Evolutionary conservation across 2,888 invertebrate genomes (phyloP), one percentile per base, ranked within the genome.

Genomic region (Lampropteryx suffumata): DNA sequence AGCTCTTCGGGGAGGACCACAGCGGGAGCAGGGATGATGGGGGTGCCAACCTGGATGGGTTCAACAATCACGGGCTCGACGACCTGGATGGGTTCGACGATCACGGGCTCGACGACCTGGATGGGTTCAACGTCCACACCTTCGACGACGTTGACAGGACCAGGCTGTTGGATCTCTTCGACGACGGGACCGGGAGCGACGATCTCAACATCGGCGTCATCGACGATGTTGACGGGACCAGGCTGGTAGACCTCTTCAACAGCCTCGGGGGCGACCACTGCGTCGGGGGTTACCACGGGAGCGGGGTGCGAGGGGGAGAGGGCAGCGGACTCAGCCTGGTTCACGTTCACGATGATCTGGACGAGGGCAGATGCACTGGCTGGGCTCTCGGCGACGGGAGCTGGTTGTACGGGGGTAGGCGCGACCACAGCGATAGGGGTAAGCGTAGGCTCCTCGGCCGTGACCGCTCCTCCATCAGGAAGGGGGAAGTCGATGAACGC

Each of bases 301-400:
- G 4, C 24, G 24, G 24, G 24, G 46, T n/a, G 32, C 13, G 49
- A 41, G 30, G 53, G 54, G 42, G 54, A 55, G 37, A 7, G 24
- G 24, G 3, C 6, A 5, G 24, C 24, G 7, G 55, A 52, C 11
- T 57, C 60, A 10, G 62, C 59, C 46, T 65, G 51, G 50, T 65
- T 64, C 46, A 71, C 64, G 62, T 74, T 76, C 54, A 76, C 40
- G 65, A 76, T 66, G 61, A 76, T 70, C 62, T 74, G 72, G 32
- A 75, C 71, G 27, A 71, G 60, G 26, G 70, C 68, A 53, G 65
- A 49, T 39, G 43, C 45, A 41, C 45, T 35, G 34, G 63, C 34
- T 30, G 50, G 50, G 44, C 1, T 7, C 24, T 24, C 24, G 7
- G 6, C 24, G 24, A 24, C 6, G 24, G 24, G 24, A 7, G 24